phyloP scores from a whole-genome alignment of 1,140 invertebrate species.

The Lepidurus apus region DNA sequence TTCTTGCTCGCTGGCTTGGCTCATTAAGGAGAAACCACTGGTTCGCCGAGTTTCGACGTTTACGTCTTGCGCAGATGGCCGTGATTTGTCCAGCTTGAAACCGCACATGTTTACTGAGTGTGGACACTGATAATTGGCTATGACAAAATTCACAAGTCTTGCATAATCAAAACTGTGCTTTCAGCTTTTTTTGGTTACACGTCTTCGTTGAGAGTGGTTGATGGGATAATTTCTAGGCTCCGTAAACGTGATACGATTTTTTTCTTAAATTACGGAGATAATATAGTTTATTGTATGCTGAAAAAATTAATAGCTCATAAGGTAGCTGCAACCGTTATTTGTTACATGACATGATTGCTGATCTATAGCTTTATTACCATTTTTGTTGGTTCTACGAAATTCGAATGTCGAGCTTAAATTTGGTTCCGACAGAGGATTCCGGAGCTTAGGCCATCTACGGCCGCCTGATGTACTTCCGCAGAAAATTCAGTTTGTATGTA shows the following conservation, averaged over 20 bases:
- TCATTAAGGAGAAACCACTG: not conserved
- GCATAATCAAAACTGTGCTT: conserved; percentile 22
- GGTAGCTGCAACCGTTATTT: not conserved
- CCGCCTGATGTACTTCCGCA: not conserved
- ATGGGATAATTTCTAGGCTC: conserved; percentile 9
- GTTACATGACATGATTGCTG: no score
- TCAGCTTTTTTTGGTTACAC: not conserved
- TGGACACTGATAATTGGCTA: not conserved
- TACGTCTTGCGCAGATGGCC: not conserved
- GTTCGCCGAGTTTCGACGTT: conserved; percentile 13
- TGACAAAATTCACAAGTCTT: not conserved
- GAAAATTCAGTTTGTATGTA: not conserved
- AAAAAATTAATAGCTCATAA: not conserved
- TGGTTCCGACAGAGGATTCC: not conserved
- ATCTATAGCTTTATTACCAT: no score
- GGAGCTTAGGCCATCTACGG: not conserved
- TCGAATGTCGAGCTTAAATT: not conserved
- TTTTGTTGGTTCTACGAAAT: no score
- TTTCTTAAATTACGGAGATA: conserved; percentile 8
- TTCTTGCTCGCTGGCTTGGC: conserved; percentile 6
- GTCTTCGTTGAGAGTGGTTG: conserved; percentile 5
- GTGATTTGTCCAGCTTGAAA: conserved; percentile 14
- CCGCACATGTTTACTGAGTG: not conserved
- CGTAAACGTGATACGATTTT: conserved; percentile 19
- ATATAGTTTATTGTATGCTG: conserved; percentile 8